Evolutionary conservation across 2,888 invertebrate genomes (phyloP), one percentile per base, ranked within the genome.

Genomic region (Heliothis peltigera): DNA sequence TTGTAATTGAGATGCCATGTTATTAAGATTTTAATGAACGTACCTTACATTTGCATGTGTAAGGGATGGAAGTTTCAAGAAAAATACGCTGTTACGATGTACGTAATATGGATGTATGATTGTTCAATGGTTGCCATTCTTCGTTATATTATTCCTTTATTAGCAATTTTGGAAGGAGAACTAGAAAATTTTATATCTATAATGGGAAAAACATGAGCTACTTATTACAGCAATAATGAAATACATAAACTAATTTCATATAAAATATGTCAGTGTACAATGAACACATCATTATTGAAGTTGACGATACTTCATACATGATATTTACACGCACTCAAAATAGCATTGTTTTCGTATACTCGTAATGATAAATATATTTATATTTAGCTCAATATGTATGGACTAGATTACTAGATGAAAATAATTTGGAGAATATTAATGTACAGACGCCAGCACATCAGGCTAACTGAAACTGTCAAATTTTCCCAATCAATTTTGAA

Each of bases 1-100:
- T 62, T 77, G 66, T 84, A 84, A 86, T 84, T 82, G 77, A 84
- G 81, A 80, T 80, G 59, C 62, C 65, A 66, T 75, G 80, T 77
- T 81, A 75, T 79, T 78, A 80, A 84, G 79, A 83, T 84, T 85
- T 80, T 82, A 85, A 83, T 83, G 85, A 83, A 80, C 79, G 75
- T 55, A n/a, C 42, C 32, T 55, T 54, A 70, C 63, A 64, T 60
- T 48, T 64, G 67, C 63, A 57, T 49, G 52, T 51, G 19, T 22
- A 21, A 48, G 46, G 44, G 51, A 21, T 21, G 8, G 28, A 46
- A 49, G 35, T 65, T 54, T 46, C 49, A 48, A 48, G 28, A 62
- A 49, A 55, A 44, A 46, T 32, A 6, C 7, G 8, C 10, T 19
- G 10, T 10, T 1, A 35, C 4, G 17, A 17, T 1, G 15, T 10